These are phyloP conservation scores for Anguilla obscura DNA, from an alignment of 2,797 vertebrate species.

Conservation along the genomic window DNA sequence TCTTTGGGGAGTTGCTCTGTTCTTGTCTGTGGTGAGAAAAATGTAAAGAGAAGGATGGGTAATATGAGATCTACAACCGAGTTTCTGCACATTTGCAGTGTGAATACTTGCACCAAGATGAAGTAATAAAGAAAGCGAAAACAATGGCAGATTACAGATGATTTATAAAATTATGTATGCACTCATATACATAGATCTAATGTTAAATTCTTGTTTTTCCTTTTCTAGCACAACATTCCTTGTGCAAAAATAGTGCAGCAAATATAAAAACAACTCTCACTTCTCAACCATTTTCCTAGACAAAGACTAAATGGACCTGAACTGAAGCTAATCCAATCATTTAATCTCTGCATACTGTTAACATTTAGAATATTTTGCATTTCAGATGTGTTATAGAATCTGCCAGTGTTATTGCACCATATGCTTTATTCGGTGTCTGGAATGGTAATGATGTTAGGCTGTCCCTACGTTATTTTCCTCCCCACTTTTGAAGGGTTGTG, in stretches of 20 bases:
- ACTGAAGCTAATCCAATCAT: neutral
- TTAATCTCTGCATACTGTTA: neutral
- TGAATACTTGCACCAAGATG: constrained; percentile 14
- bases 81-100: constrained; percentile 26
- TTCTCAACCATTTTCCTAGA: neutral
- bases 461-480: neutral
- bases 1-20: constrained; percentile 6
- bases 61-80: neutral
- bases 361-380: neutral
- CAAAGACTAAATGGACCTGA: neutral
- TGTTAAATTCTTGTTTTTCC: neutral
- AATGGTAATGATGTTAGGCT: neutral
- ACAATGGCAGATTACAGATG: constrained; percentile 3
- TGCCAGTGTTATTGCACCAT: neutral
- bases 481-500: neutral
- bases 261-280: neutral
- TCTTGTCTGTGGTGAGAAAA: constrained; percentile 14
- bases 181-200: neutral
- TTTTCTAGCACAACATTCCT: neutral
- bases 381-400: neutral
- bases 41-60: constrained; percentile 11
- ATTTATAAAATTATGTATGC: neutral
- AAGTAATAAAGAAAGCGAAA: constrained; percentile 17
- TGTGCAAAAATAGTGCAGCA: neutral
- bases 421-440: neutral